Percentiles rank a stretch among this genome's conserved stretches.
These are phyloP conservation scores for Pristionchus fissidentatus DNA, from an alignment of 2,888 invertebrate species.

Conservation along the genomic window DNA sequence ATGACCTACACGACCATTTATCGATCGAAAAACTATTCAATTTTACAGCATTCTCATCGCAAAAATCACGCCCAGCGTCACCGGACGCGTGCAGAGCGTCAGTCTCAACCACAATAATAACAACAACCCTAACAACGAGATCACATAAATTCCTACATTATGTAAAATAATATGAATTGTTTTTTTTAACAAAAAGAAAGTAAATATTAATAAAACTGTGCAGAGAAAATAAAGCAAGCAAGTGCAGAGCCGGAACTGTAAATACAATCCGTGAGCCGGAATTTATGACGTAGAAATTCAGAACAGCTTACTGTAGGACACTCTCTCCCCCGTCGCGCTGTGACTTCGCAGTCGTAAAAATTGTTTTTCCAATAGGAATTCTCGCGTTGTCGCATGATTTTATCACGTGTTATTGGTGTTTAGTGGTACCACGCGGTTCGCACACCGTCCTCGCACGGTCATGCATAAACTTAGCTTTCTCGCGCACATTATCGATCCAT, in stretches of 20 bases:
- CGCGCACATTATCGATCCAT: neutral
- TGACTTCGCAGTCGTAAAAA: neutral
- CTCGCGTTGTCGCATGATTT: neutral
- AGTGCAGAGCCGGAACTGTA: neutral
- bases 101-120: conserved; percentile 59
- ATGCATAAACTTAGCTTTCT: neutral
- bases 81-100: conserved; percentile 55
- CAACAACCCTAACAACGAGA: conserved; percentile 31
- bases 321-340: neutral
- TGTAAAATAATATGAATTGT: neutral
- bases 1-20: no score
- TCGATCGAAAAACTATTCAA: neutral
- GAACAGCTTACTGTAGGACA: neutral
- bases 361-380: no score
- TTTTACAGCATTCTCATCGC: conserved; percentile 19
- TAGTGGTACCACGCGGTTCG: neutral
- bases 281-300: neutral
- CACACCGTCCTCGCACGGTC: no score
- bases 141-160: neutral
- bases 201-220: neutral
- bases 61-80: neutral
- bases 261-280: neutral
- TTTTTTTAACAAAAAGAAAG: neutral
- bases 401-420: conserved; percentile 24
- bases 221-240: neutral